Conservation (phyloP, 1,140 invertebrate genomes). For the Stegodyphus mimosarum region DNA sequence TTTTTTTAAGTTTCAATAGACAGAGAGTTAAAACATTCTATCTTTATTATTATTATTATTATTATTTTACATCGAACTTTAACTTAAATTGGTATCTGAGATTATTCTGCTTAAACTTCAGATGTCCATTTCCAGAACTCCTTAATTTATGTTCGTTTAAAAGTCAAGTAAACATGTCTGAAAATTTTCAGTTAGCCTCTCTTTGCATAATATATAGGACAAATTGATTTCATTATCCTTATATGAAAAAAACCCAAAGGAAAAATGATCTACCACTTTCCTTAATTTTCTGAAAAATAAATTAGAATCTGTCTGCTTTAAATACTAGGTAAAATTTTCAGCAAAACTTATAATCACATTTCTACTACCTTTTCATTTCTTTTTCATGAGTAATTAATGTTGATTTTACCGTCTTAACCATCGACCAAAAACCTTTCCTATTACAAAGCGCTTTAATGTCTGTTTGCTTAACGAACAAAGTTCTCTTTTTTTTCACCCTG, state of each 20-base stretch:
- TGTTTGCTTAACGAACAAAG: constrained; percentile 56
- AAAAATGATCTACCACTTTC: background rate
- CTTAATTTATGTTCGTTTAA: no score
- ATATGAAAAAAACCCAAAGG: background rate
- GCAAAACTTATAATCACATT: constrained; percentile 56
- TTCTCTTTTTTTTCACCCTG: constrained; percentile 11
- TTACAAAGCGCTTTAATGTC: constrained; percentile 54
- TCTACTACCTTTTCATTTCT: constrained; percentile 35
- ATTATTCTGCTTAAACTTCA: no score
- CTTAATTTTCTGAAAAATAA: constrained; percentile 35
- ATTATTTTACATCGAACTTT: no score
- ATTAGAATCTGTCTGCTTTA: background rate
- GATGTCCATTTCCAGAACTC: no score
- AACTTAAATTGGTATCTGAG: no score
- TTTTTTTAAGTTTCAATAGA: no score
- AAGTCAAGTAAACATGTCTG: no score
- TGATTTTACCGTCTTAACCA: constrained; percentile 30
- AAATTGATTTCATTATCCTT: no score
- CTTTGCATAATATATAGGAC: no score
- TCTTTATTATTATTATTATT: no score
- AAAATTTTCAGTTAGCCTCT: no score
- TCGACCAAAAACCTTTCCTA: constrained; percentile 14
- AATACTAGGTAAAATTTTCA: background rate
- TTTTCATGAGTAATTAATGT: constrained; percentile 55
- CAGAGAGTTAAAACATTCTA: no score